phyloP scores from a whole-genome alignment of 2,797 vertebrate species.

The Knipowitschia caucasica region DNA sequence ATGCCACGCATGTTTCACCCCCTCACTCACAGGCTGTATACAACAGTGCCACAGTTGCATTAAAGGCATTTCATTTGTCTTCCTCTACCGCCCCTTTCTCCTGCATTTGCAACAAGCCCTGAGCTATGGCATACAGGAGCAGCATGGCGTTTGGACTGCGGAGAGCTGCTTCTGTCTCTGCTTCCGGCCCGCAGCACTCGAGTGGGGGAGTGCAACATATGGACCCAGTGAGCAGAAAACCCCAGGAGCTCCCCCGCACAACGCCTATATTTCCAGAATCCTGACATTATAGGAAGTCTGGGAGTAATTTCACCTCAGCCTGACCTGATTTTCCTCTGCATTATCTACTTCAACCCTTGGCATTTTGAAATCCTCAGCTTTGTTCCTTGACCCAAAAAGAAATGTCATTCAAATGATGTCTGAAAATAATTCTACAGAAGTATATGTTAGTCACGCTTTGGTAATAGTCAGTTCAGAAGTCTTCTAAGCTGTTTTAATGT shows the following conservation, averaged over 20 bases:
- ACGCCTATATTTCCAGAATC: conserved; percentile 21
- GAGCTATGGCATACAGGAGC: conserved; percentile 51
- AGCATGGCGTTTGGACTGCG: conserved; percentile 38
- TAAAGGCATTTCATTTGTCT: conserved; percentile 7
- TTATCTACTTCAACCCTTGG: conserved; percentile 3
- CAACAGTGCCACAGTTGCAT: conserved; percentile 11
- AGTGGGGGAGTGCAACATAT: conserved; percentile 70
- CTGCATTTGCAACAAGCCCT: conserved; percentile 38
- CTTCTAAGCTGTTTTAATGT: too few species aligned
- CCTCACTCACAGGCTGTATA: not conserved
- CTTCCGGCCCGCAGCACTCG: conserved; percentile 57
- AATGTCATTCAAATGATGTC: conserved; percentile 1
- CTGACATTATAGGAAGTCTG: conserved; percentile 5
- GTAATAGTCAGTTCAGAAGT: conserved; percentile 6
- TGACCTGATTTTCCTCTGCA: conserved; percentile 7
- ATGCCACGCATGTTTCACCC: not conserved
- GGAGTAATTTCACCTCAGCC: not conserved
- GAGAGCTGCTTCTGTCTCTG: conserved; percentile 53
- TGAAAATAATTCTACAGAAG: conserved; percentile 22
- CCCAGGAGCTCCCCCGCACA: conserved; percentile 38
- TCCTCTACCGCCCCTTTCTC: conserved; percentile 37
- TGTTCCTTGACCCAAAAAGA: not conserved
- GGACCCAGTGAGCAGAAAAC: conserved; percentile 66
- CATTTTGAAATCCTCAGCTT: conserved; percentile 3
- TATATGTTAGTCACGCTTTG: too few species aligned